Conservation (phyloP, 1,140 invertebrate genomes). For the Drosophila rufa region DNA sequence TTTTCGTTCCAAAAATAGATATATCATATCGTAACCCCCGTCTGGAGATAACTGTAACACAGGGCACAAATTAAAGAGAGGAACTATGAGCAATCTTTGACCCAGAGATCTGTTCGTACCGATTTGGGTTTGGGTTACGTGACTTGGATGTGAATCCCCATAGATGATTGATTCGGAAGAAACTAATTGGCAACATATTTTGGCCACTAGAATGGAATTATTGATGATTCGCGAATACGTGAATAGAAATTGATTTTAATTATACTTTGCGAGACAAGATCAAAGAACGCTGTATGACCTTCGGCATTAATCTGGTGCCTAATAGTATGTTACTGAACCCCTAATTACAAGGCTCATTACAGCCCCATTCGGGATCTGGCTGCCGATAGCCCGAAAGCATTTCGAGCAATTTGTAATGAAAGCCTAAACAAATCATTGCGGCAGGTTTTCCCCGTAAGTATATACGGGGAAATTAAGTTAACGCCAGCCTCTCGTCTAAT, state of each 20-base stretch:
- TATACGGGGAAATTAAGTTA: conserved; percentile 21
- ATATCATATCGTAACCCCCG: conserved; percentile 9
- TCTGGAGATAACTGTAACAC: conserved; percentile 16
- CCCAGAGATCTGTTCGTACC: not conserved
- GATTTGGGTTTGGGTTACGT: conserved; percentile 18
- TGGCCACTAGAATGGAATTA: conserved; percentile 12
- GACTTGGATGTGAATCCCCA: conserved; percentile 29
- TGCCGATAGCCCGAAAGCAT: conserved; percentile 17
- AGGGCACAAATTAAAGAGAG: not conserved
- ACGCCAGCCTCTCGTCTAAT: conserved; percentile 51
- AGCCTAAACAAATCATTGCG: conserved; percentile 18
- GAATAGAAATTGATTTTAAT: conserved; percentile 39
- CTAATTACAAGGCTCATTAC: conserved; percentile 32
- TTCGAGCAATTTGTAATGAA: conserved; percentile 10
- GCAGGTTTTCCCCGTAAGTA: not conserved
- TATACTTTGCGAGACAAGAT: conserved; percentile 29
- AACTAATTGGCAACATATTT: conserved; percentile 26
- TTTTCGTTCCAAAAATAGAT: conserved; percentile 1
- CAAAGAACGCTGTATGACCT: conserved; percentile 41
- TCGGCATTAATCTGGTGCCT: conserved; percentile 9
- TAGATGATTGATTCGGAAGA: conserved; percentile 17
- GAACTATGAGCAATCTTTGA: not conserved
- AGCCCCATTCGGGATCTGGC: conserved; percentile 5
- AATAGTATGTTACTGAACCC: conserved; percentile 30
- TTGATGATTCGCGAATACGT: conserved; percentile 42